Conservation (phyloP, 2,888 invertebrate species). For the Drosophila buzzatii region DNA sequence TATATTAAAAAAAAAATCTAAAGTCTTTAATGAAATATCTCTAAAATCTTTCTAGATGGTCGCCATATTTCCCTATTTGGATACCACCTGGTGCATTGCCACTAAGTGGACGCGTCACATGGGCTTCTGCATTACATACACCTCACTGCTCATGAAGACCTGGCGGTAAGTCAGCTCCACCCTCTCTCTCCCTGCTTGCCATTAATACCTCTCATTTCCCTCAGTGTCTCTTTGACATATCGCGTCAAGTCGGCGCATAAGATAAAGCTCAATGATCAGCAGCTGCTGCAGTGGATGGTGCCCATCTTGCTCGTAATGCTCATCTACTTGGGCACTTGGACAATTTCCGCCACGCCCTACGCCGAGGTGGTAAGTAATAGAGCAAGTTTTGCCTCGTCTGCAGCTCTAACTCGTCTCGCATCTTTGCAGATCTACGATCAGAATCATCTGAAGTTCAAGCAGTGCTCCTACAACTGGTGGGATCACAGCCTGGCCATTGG, state of each 20-base stretch:
- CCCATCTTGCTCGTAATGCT: slow-evolving; percentile 95
- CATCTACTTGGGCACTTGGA: slow-evolving; percentile 96
- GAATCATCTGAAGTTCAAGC: slow-evolving; percentile 92
- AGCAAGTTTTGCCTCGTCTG: not conserved
- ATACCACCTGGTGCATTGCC: slow-evolving; percentile 93
- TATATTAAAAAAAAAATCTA: not conserved
- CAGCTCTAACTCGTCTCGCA: not conserved
- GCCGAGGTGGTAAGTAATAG: slow-evolving; percentile 89
- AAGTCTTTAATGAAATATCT: not conserved
- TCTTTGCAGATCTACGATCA: slow-evolving; percentile 89
- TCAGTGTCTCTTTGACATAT: slow-evolving; percentile 95
- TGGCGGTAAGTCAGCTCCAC: slow-evolving; percentile 90
- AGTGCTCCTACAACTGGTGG: slow-evolving; percentile 97
- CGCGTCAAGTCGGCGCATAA: slow-evolving; percentile 97
- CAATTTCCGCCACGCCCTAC: slow-evolving; percentile 93
- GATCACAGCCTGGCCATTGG: slow-evolving; percentile 96
- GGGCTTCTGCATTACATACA: slow-evolving; percentile 97
- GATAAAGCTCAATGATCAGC: slow-evolving; percentile 96
- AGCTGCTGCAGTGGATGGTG: slow-evolving; percentile 96
- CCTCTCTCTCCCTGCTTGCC: not conserved
- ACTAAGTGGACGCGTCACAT: slow-evolving; percentile 97
- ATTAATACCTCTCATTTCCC: no score
- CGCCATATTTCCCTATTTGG: slow-evolving; percentile 94
- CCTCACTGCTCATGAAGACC: slow-evolving; percentile 96
- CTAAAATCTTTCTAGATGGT: slow-evolving; percentile 90